phyloP scores from a whole-genome alignment of 2,888 invertebrate genomes.

The Lasioglossum leucozonium region DNA sequence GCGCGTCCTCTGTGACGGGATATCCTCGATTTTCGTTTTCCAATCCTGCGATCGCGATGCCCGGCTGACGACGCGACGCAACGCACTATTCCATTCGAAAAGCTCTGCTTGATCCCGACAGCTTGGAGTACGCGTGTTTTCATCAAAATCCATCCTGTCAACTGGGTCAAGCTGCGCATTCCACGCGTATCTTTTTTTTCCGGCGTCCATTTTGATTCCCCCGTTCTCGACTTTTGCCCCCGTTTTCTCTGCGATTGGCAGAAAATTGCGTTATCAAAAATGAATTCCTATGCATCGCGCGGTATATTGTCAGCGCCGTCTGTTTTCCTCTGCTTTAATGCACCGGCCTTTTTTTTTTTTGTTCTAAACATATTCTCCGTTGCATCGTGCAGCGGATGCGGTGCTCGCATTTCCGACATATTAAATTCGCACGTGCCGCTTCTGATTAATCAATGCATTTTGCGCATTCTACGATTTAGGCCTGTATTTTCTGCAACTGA shows the following conservation, averaged over 20 bases:
- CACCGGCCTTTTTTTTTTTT: neutral
- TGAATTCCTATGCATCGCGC: conserved; percentile 39
- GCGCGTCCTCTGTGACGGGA: conserved; percentile 23
- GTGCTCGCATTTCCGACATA: neutral
- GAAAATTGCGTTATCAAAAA: conserved; percentile 53
- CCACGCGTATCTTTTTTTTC: conserved; percentile 57
- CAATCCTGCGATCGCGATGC: conserved; percentile 62
- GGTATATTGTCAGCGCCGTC: neutral
- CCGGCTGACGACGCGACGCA: conserved; percentile 44
- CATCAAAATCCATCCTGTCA: conserved; percentile 52
- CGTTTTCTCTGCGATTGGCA: conserved; percentile 41
- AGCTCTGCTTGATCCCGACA: conserved; percentile 67
- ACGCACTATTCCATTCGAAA: conserved; percentile 57
- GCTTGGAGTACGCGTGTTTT: conserved; percentile 53
- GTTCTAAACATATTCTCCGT: neutral
- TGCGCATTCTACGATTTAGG: too few species aligned
- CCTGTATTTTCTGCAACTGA: neutral
- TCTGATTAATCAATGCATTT: neutral
- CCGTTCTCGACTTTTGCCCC: conserved; percentile 31
- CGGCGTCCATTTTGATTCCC: conserved; percentile 39
- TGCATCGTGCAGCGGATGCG: neutral
- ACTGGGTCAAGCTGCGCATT: conserved; percentile 65
- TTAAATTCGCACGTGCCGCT: neutral
- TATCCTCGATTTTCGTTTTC: conserved; percentile 66
- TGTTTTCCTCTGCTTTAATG: neutral